A percentile compares a stretch with the other conserved stretches of the same genome.
Evolutionary conservation across 2,797 vertebrate genomes (phyloP).

Genomic region (Aselliscus stoliczkanus): DNA sequence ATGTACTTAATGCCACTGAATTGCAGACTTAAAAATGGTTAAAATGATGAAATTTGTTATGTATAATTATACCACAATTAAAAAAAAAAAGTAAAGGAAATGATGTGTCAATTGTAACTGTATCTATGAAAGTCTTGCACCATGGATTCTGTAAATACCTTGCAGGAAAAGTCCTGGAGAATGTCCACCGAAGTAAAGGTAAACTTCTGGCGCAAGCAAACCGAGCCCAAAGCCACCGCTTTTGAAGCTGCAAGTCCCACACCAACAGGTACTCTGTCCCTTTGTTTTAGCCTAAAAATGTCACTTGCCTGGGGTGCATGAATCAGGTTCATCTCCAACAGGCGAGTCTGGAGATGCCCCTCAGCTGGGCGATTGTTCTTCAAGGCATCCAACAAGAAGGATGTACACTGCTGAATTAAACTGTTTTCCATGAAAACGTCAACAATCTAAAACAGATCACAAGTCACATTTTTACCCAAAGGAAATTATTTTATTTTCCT

Average conservation of each 20-base stretch:
- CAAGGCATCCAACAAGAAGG: conserved; percentile 92
- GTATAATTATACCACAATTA: neutral
- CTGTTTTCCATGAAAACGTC: conserved; percentile 96
- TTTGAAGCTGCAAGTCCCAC: neutral
- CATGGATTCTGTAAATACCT: neutral
- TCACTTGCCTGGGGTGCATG: conserved; percentile 90
- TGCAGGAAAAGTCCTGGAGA: neutral
- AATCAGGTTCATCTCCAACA: conserved; percentile 96
- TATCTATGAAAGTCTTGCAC: neutral
- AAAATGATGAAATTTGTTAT: neutral
- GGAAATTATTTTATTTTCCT: neutral
- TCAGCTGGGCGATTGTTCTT: conserved; percentile 92
- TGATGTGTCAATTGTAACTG: neutral
- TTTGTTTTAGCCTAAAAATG: neutral
- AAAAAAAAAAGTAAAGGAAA: neutral
- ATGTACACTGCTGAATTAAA: conserved; percentile 95
- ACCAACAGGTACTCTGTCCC: neutral
- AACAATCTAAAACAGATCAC: conserved; percentile 85
- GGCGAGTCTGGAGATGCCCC: conserved; percentile 92
- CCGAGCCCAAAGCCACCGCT: neutral
- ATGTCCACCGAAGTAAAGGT: neutral
- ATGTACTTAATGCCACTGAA: neutral
- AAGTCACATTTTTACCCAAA: neutral
- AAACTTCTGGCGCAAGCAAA: neutral
- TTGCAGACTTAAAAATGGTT: neutral